A percentile compares a stretch with the other conserved stretches of the same genome.
Evolutionary conservation across 2,888 invertebrate genomes (phyloP).

Genomic region (Eupithecia subumbrata): DNA sequence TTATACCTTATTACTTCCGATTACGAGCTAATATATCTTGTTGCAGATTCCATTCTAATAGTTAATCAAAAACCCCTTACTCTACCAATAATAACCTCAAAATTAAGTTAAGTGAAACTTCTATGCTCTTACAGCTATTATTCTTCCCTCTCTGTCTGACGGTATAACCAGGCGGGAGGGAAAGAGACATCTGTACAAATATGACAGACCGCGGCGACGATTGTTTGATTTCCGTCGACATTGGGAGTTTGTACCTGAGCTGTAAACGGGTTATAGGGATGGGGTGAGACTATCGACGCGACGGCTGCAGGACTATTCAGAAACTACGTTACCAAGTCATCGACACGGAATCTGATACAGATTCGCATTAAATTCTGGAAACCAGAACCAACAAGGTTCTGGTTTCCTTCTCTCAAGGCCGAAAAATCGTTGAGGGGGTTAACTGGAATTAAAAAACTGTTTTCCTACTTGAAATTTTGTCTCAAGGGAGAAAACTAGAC

Average conservation of each 20-base stretch:
- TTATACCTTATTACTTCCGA: neutral
- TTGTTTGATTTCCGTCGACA: slow-evolving; percentile 9
- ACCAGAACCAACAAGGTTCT: no score
- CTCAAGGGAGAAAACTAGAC: no score
- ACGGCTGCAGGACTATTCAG: no score
- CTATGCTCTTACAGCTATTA: neutral
- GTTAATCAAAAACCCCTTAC: neutral
- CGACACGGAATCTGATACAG: no score
- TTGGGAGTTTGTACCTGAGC: neutral
- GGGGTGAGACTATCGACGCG: neutral
- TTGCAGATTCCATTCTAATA: neutral
- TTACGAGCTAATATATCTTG: neutral
- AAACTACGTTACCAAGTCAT: no score
- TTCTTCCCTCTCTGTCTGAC: neutral
- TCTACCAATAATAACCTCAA: neutral
- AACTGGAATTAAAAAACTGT: no score
- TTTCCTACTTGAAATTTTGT: no score
- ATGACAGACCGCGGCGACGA: neutral
- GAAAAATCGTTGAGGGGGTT: no score
- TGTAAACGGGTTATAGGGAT: neutral
- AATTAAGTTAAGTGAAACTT: neutral
- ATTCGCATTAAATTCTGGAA: no score
- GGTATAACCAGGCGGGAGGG: neutral
- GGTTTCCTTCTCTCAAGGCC: no score
- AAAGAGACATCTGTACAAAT: neutral